Percentiles rank a stretch among this genome's conserved stretches.
Conservation (phyloP, 2,113 vertebrate species). For the Mus musculus region GRCm39 chr17:42887001-42887500, state of each 20-base stretch:
- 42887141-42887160: conserved; percentile 79
- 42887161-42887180: conserved; percentile 81
- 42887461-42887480: conserved; percentile 42
- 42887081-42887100: conserved; percentile 56
- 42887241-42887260: no score
- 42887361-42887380: neutral
- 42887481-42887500: neutral
- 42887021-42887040: conserved; percentile 76
- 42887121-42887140: conserved; percentile 85
- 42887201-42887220: neutral
- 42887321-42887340: neutral
- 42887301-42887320: no score
- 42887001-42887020: conserved; percentile 66
- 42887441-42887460: neutral
- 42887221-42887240: neutral
- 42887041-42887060: conserved; percentile 55
- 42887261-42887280: neutral
- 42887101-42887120: conserved; percentile 26
- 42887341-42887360: neutral
- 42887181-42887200: conserved; percentile 80
- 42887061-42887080: conserved; percentile 75
- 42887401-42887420: neutral
- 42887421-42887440: neutral
- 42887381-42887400: neutral
- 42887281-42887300: neutral